Evolutionary conservation across 2,888 invertebrate genomes (phyloP).

Genomic region (Drosophila subquinaria): DNA sequence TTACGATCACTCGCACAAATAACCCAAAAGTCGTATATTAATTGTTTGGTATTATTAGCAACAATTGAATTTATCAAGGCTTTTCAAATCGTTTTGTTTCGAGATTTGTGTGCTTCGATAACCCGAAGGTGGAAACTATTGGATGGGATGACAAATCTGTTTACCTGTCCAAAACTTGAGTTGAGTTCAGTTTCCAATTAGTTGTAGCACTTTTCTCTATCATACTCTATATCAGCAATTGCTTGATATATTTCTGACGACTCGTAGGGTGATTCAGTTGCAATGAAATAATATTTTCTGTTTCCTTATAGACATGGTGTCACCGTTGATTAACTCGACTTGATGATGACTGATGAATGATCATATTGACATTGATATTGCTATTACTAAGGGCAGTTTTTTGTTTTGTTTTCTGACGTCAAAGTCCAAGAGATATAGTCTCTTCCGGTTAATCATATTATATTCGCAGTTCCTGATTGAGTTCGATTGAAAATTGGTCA

Average conservation of each 20-base stretch:
- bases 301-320: conserved; percentile 76
- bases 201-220: conserved; percentile 50
- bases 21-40: conserved; percentile 46
- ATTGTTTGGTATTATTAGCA: conserved; percentile 58
- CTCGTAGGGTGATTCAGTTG: conserved; percentile 67
- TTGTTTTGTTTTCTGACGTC: conserved; percentile 43
- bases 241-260: conserved; percentile 45
- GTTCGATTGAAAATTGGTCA: conserved; percentile 33
- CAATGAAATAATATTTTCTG: conserved; percentile 55
- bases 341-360: conserved; percentile 37
- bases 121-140: conserved; percentile 13
- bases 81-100: conserved; percentile 52
- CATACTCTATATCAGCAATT: conserved; percentile 35
- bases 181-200: conserved; percentile 59
- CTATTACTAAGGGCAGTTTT: conserved; percentile 44
- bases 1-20: conserved; percentile 16
- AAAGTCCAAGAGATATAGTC: conserved; percentile 30
- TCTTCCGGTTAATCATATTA: conserved; percentile 48
- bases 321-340: conserved; percentile 56
- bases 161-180: conserved; percentile 29
- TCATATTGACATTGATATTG: conserved; percentile 34
- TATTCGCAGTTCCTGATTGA: conserved; percentile 9
- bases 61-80: conserved; percentile 65
- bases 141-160: conserved; percentile 65
- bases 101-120: conserved; percentile 64